phyloP scores from a whole-genome alignment of 2,113 vertebrate genomes.

The Ceuthmochares aereus region DNA sequence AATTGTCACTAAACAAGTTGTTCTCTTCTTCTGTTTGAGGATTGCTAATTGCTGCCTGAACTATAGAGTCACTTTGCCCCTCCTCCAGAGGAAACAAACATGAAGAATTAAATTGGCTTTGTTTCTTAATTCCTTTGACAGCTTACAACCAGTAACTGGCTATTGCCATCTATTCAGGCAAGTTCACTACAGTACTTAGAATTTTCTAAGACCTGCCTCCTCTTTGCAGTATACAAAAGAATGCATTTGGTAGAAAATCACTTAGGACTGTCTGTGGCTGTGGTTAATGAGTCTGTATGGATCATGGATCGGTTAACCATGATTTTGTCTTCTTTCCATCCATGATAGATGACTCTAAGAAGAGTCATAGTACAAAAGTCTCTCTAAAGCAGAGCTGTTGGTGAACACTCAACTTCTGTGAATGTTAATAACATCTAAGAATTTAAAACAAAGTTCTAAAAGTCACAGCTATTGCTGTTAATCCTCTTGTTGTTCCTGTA shows the following conservation, averaged over 20 bases:
- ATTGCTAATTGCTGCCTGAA: neutral
- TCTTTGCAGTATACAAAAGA: neutral
- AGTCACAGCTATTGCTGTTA: neutral
- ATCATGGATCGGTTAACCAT: neutral
- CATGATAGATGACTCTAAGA: neutral
- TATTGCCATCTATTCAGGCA: neutral
- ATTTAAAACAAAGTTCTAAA: neutral
- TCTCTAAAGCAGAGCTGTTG: neutral
- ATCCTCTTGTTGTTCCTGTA: neutral
- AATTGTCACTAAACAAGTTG: neutral
- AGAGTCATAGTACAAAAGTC: neutral
- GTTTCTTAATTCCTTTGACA: neutral
- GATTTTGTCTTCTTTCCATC: neutral
- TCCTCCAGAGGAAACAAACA: constrained; percentile 1
- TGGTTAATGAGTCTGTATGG: neutral
- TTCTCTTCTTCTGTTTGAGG: neutral
- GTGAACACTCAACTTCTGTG: neutral
- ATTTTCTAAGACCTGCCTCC: neutral
- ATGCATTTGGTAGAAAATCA: neutral
- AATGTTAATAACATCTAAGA: neutral
- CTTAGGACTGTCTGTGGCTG: neutral
- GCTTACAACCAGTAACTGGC: neutral
- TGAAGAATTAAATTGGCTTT: neutral
- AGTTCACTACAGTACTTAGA: neutral
- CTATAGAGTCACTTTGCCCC: neutral